These are phyloP conservation scores for Dilophus febrilis DNA, from an alignment of 2,888 invertebrate species.

Conservation along the genomic window DNA sequence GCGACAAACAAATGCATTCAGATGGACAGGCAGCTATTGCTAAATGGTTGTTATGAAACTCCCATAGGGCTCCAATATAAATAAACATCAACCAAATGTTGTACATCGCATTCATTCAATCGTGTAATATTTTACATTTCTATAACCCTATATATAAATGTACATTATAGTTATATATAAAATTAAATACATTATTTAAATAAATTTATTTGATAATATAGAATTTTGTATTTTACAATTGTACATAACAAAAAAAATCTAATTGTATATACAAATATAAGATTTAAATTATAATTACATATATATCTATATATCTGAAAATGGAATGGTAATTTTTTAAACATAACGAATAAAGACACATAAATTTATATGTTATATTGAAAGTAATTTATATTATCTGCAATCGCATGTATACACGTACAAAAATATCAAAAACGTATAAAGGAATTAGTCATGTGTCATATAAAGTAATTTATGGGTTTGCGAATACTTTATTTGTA, in stretches of 20 bases:
- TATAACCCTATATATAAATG: constrained; percentile 13
- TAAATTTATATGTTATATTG: too few relatives aligned
- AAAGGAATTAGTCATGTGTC: too few relatives aligned
- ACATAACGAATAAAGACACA: too few relatives aligned
- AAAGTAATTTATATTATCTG: too few relatives aligned
- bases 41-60: constrained; percentile 21
- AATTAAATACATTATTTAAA: constrained; percentile 3
- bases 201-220: too few relatives aligned
- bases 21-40: constrained; percentile 53
- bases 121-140: background rate
- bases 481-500: too few relatives aligned
- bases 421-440: too few relatives aligned
- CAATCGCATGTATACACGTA: too few relatives aligned
- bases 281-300: too few relatives aligned
- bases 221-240: background rate
- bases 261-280: background rate
- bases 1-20: constrained; percentile 73
- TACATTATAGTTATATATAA: constrained; percentile 3
- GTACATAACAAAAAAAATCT: background rate
- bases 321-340: too few relatives aligned
- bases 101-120: constrained; percentile 27
- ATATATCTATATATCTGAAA: too few relatives aligned
- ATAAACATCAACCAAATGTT: constrained; percentile 20
- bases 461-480: too few relatives aligned
- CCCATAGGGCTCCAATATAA: constrained; percentile 14